A percentile compares a stretch with the other conserved stretches of the same genome.
Evolutionary conservation across 1,140 invertebrate genomes (phyloP).

Genomic region (Apis dorsata): DNA sequence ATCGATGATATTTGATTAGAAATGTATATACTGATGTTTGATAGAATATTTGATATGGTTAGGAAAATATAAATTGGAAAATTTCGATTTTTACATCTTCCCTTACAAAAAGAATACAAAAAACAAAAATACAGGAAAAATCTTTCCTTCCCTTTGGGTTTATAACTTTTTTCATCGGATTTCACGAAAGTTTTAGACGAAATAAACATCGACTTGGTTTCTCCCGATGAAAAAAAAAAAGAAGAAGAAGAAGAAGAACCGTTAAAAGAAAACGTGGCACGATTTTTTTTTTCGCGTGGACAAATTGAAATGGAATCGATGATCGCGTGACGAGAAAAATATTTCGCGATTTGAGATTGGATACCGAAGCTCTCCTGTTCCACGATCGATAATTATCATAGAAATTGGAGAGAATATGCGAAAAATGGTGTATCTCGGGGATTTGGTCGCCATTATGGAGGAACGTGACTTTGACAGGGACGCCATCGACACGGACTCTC

Average conservation of each 20-base stretch:
- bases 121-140: too few species aligned
- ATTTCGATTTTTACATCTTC: not conserved
- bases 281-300: not conserved
- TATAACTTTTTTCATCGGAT: too few species aligned
- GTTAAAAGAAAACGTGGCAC: not conserved
- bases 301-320: too few species aligned
- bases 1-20: too few species aligned
- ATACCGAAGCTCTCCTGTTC: not conserved
- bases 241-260: not conserved
- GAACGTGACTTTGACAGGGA: conserved; percentile 70
- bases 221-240: not conserved
- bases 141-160: too few species aligned
- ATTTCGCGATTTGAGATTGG: too few species aligned
- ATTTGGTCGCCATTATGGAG: conserved; percentile 72
- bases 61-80: not conserved
- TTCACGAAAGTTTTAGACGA: too few species aligned
- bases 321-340: not conserved
- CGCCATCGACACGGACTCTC: conserved; percentile 76
- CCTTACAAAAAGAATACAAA: too few species aligned
- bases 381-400: not conserved
- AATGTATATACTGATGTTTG: not conserved
- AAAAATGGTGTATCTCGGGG: conserved; percentile 71
- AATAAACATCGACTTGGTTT: too few species aligned
- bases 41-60: not conserved
- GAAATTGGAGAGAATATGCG: conserved; percentile 10